A percentile compares a stretch with the other conserved stretches of the same genome.
Conservation (phyloP, 2,797 vertebrate species). For the Lepilemur septentrionalis region DNA sequence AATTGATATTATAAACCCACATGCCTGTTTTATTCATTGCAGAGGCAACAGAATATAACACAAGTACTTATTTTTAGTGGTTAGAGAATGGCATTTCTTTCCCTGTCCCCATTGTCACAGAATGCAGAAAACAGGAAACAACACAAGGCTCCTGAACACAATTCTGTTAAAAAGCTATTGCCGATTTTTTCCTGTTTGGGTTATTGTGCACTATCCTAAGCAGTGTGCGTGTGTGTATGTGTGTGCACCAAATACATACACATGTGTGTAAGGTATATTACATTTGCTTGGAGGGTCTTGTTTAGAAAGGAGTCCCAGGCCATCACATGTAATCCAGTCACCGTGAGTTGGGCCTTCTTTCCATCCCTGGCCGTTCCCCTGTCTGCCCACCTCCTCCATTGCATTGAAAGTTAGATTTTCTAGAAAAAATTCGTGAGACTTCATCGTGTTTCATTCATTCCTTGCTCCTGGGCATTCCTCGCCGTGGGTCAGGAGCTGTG, state of each 20-base stretch:
- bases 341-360: constrained; percentile 31
- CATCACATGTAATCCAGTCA: constrained; percentile 60
- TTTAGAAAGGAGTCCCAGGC: constrained; percentile 72
- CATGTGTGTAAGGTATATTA: constrained; percentile 46
- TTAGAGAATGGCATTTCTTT: constrained; percentile 64
- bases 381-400: constrained; percentile 56
- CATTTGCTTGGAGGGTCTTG: constrained; percentile 53
- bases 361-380: constrained; percentile 57
- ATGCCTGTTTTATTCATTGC: constrained; percentile 85
- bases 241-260: constrained; percentile 49
- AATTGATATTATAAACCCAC: constrained; percentile 88
- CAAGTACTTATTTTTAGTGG: constrained; percentile 84
- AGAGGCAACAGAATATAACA: constrained; percentile 82
- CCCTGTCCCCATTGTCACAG: constrained; percentile 4
- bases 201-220: constrained; percentile 69
- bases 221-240: not conserved
- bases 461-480: constrained; percentile 83
- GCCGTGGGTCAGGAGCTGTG: constrained; percentile 81
- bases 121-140: constrained; percentile 55
- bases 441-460: constrained; percentile 81
- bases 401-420: constrained; percentile 78
- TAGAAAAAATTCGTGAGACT: constrained; percentile 80
- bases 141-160: constrained; percentile 58
- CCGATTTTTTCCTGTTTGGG: constrained; percentile 72
- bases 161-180: constrained; percentile 64